Conservation (phyloP, 1,140 invertebrate genomes). For the Temnothorax longispinosus region DNA sequence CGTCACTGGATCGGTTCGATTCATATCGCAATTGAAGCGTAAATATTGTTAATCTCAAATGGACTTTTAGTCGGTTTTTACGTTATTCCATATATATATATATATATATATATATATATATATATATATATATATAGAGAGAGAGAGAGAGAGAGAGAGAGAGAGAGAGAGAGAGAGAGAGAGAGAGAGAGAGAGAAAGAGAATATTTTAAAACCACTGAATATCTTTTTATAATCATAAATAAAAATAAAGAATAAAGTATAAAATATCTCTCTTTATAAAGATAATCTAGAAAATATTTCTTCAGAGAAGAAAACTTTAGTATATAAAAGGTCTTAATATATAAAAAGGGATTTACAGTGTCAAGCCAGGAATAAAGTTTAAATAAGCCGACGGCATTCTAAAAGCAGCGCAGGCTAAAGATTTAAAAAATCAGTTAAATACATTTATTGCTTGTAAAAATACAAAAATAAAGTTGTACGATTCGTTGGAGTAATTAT, state of each 20-base stretch:
- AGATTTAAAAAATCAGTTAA: background rate
- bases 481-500: background rate
- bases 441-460: background rate
- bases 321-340: background rate
- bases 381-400: background rate
- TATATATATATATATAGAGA: no score
- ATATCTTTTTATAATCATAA: background rate
- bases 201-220: background rate
- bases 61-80: background rate
- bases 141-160: no score
- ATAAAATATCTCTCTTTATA: background rate
- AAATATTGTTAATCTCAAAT: background rate
- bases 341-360: background rate
- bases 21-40: constrained; percentile 1
- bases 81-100: no score
- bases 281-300: background rate
- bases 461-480: background rate
- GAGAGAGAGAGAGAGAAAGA: no score
- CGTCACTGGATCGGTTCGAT: background rate
- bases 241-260: background rate
- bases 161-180: no score
- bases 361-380: background rate
- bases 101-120: no score
- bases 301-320: background rate
- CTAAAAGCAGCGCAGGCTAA: background rate